Percentiles rank a stretch among this genome's conserved stretches.
Evolutionary conservation across 2,113 vertebrate species (phyloP).

Genomic region (Ophthalmolycus amberensis): DNA sequence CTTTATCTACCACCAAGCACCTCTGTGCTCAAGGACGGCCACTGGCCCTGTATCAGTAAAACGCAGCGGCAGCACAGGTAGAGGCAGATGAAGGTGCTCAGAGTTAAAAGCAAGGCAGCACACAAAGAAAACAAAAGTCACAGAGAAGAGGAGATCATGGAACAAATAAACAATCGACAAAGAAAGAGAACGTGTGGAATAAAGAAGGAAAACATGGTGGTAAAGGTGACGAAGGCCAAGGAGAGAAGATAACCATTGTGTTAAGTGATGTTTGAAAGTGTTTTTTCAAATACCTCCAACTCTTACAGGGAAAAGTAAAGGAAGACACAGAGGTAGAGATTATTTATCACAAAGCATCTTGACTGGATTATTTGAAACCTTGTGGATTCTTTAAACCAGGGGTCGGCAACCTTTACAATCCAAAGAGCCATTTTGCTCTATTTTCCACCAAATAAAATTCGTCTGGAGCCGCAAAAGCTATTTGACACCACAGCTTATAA

Average conservation of each 20-base stretch:
- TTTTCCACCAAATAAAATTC: no score
- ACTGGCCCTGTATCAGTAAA: constrained; percentile 25
- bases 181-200: not conserved
- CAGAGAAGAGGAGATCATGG: not conserved
- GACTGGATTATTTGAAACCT: not conserved
- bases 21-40: constrained; percentile 29
- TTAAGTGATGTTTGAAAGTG: not conserved
- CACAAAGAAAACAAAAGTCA: constrained; percentile 26
- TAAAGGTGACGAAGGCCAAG: not conserved
- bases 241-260: not conserved
- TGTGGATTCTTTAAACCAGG: not conserved
- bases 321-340: not conserved
- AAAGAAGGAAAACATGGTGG: not conserved
- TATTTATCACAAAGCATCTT: not conserved
- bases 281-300: not conserved
- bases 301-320: no score
- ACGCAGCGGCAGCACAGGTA: constrained; percentile 7
- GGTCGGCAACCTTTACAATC: no score
- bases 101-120: constrained; percentile 24
- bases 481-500: no score
- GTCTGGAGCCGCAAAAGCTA: no score
- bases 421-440: no score
- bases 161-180: constrained; percentile 1
- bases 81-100: constrained; percentile 30
- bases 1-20: not conserved